These are phyloP conservation scores for Otus scops DNA, from an alignment of 2,797 vertebrate species.

Conservation along the genomic window DNA sequence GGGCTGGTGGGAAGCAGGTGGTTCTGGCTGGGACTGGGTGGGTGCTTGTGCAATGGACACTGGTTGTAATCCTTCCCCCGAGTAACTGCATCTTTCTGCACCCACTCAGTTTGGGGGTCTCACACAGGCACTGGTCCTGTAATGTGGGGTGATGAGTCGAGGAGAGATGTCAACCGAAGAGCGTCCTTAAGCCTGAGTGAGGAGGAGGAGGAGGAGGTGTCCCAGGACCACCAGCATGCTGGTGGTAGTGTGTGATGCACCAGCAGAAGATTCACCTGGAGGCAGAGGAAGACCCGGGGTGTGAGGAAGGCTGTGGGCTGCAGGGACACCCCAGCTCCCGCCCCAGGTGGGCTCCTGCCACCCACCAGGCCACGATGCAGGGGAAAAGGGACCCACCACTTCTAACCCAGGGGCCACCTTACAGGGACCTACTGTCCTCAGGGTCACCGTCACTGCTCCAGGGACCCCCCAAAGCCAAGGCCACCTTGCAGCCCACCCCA, in stretches of 20 bases:
- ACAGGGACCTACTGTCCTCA: background rate
- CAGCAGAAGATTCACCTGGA: background rate
- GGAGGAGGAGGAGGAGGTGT: background rate
- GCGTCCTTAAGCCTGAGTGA: background rate
- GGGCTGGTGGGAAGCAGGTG: background rate
- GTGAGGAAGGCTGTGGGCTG: background rate
- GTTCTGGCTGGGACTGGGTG: background rate
- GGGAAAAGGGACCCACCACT: background rate
- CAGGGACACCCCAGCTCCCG: accelerated
- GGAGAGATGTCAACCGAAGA: accelerated
- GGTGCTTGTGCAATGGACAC: background rate
- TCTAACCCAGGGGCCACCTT: background rate
- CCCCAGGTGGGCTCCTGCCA: background rate
- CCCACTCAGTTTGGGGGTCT: accelerated
- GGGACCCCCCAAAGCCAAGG: background rate
- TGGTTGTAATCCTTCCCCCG: background rate
- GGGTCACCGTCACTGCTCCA: accelerated
- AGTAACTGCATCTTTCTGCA: accelerated
- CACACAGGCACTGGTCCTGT: accelerated
- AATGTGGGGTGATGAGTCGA: accelerated
- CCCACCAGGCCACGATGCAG: background rate
- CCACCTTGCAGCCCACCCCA: background rate
- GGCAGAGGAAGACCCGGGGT: background rate
- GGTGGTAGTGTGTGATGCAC: background rate
- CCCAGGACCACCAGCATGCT: background rate